Conservation (phyloP, 2,113 vertebrate genomes). For the Oreocharis arfaki region DNA sequence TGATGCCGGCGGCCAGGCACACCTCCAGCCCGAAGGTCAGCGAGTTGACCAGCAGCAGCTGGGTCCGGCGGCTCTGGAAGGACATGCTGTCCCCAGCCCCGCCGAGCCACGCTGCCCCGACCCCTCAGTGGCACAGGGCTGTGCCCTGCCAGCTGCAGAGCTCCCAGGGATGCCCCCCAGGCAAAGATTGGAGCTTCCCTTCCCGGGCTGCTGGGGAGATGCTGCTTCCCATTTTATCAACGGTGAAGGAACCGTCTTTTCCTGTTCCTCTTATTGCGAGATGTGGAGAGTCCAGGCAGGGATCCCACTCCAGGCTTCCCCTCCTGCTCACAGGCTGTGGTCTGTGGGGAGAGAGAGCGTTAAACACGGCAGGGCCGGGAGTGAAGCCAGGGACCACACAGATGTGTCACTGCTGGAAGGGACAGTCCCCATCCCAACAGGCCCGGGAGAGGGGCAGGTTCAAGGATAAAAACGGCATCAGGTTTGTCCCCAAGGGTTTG, state of each 20-base stretch:
- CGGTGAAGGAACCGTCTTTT: background rate
- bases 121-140: background rate
- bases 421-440: background rate
- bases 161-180: background rate
- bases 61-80: conserved; percentile 60
- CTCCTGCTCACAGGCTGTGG: background rate
- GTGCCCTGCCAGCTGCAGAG: background rate
- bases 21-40: conserved; percentile 87
- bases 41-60: conserved; percentile 82
- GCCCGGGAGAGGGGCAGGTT: background rate
- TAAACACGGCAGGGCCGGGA: background rate
- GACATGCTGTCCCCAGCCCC: conserved; percentile 27
- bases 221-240: conserved; percentile 28
- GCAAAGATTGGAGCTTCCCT: background rate
- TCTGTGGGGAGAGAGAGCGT: background rate
- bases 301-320: background rate
- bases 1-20: conserved; percentile 84
- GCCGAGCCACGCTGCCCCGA: conserved; percentile 16
- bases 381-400: fast-evolving
- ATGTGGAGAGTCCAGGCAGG: background rate
- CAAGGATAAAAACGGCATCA: fast-evolving
- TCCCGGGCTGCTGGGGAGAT: background rate
- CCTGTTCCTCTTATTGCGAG: background rate
- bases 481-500: background rate
- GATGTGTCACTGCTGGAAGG: fast-evolving